Evolutionary conservation across 2,113 vertebrate genomes (phyloP), one percentile per base, ranked within the genome.

Genomic region (Chunga burmeisteri): DNA sequence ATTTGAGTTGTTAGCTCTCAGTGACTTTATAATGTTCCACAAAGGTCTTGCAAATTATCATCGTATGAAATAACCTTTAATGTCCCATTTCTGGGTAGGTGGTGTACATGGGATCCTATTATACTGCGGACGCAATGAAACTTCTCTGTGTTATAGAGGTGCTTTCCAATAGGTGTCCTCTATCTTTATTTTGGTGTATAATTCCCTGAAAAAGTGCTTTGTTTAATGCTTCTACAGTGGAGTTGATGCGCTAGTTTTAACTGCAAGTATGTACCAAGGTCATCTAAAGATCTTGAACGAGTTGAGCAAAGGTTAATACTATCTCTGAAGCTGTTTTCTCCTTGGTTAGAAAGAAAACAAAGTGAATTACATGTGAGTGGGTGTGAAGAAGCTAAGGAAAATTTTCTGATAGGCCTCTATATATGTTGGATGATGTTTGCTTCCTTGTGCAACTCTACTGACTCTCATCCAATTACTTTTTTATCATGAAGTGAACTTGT

Each of bases 401-500:
- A 15, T 15, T 56, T 90, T 67, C 75, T 88, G 42, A 50, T 86
- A 66, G 79, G 53, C 20, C 40, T 73, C 40, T 62, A 16, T 66
- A 8, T 1, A 0, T 67, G 32, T 55, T 93, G 75, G 71, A 62
- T 56, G 26, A 3, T 49, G 26, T 77, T 88, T n/a, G 4, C 59
- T 62, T 83, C 32, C 79, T 95, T 90, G 81, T 77, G 66, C 81
- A 96, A 94, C 75, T 80, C 58, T 14, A 14, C 40, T 96, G 79
- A 78, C 78, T 88, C 18, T 47, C 1, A 0, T 62, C 71, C 86
- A 90, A 13, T 78, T 78, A 13, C 72, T 87, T 75, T 75, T 77
- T 71, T 93, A 42, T 67, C 50, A 74, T 38, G 38, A 77, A 86
- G 26, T 81, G 53, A 81, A 65, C 93, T 63, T 90, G 90, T 92